Evolutionary conservation across 2,888 invertebrate species (phyloP), one percentile per base, ranked within the genome.

Genomic region (Sepiola atlantica): DNA sequence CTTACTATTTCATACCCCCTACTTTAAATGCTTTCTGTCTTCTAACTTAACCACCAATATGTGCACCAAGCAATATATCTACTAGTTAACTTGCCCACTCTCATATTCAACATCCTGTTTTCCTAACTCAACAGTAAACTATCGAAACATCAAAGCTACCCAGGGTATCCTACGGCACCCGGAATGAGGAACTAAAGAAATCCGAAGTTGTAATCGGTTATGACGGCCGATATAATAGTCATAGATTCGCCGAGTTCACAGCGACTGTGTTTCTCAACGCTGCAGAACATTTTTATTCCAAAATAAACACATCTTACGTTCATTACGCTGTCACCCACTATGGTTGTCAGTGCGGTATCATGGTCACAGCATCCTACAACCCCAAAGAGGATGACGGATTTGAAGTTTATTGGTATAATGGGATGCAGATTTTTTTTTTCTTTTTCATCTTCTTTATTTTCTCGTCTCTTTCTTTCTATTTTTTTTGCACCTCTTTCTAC

Each of bases 361-460:
- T 99, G 98, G 98, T 99, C 14, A 99, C 99, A 0, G 99, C 99
- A 0, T 99, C 99, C 0, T 99, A 99, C 97, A 99, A 99, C 97
- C 99, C 99, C 0, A 99, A 99, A 97, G 98, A 99, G 55, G 99
- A 99, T 97, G 99, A 99, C 97, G 99, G 99, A 1, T 99, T 99
- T 97, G 99, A 99, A 98, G 97, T 99, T 16, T 99, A 99, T 97
- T 99, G 99, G 98, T 98, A 98, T 20, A 99, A 99, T 97, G 99
- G 99, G 0, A 98, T 99, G 18, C 99, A 99, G 98, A 99, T 99
- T 95, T n/a, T 45, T 45, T 45, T 45, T 8, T 8, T 45, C 24
- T 61, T 8, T 6, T 61, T 21, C 24, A 20, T 8, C n/a, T 21
- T 18, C 21, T 61, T 21, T 8, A 61, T 61, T 24, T 61, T 61